Conservation (phyloP, 2,888 invertebrate species). For the Copidosoma aretas region DNA sequence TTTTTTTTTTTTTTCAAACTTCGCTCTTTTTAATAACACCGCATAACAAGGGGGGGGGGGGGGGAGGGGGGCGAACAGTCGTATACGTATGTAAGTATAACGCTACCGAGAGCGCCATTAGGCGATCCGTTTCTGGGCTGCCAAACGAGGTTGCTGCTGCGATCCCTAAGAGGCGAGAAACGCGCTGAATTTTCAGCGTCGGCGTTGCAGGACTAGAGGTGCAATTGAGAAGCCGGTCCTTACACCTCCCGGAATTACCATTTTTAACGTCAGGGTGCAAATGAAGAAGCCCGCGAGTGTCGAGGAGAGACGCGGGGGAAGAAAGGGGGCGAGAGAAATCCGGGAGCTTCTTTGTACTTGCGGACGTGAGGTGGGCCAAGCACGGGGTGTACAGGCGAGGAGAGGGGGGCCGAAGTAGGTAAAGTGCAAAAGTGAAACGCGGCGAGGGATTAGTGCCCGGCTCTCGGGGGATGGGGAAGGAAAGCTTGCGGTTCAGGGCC, state of each 20-base stretch:
- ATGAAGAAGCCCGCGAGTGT: background rate
- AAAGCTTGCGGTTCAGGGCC: too few species aligned
- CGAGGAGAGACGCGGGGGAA: background rate
- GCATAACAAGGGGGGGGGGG: background rate
- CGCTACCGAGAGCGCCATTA: background rate
- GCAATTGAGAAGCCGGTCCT: background rate
- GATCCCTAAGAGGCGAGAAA: background rate
- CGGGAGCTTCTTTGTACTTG: too few species aligned
- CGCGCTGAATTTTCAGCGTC: background rate
- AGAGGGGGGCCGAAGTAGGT: too few species aligned
- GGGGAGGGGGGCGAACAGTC: too few species aligned
- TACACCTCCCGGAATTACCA: background rate
- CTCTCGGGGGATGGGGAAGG: too few species aligned
- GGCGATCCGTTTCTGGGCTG: background rate
- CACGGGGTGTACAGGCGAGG: too few species aligned
- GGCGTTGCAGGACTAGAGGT: background rate
- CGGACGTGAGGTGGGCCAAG: too few species aligned
- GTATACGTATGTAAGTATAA: constrained; percentile 1
- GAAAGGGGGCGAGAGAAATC: background rate
- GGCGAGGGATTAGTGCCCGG: too few species aligned
- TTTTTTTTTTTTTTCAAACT: background rate
- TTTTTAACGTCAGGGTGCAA: background rate
- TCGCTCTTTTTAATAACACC: background rate
- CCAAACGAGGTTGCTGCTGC: background rate
- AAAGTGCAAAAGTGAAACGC: too few species aligned